These are phyloP conservation scores for Sclerurus mexicanus DNA, from an alignment of 2,113 vertebrate genomes.

Conservation along the genomic window DNA sequence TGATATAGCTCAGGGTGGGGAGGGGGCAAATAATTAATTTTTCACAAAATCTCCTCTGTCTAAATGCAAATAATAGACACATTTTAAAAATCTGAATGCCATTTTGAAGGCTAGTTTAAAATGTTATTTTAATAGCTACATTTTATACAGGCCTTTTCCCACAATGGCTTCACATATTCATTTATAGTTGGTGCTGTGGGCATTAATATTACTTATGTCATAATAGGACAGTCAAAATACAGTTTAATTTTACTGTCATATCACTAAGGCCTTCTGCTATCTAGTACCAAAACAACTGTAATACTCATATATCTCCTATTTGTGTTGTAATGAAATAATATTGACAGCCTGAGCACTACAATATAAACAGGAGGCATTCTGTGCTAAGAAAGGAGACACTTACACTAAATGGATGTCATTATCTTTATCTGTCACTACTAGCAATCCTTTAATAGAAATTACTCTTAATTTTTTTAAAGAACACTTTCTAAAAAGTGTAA, in stretches of 20 bases:
- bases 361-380: not conserved
- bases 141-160: not conserved
- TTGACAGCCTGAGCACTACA: not conserved
- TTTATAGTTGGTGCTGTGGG: not conserved
- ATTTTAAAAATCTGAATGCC: not conserved
- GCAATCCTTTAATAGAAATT: not conserved
- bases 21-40: accelerated
- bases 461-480: not conserved
- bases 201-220: not conserved
- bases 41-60: not conserved
- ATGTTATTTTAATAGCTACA: not conserved
- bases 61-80: not conserved
- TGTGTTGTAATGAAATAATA: not conserved
- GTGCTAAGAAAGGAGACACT: not conserved
- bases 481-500: not conserved
- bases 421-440: not conserved
- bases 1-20: not conserved
- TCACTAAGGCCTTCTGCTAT: not conserved
- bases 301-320: not conserved
- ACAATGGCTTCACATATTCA: not conserved
- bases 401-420: not conserved
- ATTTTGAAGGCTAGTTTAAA: not conserved
- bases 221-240: not conserved
- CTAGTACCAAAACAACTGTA: not conserved
- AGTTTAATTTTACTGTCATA: not conserved